Percentiles rank a stretch among this genome's conserved stretches.
Conservation (phyloP, 2,113 vertebrate species). For the Saccopteryx bilineata region DNA sequence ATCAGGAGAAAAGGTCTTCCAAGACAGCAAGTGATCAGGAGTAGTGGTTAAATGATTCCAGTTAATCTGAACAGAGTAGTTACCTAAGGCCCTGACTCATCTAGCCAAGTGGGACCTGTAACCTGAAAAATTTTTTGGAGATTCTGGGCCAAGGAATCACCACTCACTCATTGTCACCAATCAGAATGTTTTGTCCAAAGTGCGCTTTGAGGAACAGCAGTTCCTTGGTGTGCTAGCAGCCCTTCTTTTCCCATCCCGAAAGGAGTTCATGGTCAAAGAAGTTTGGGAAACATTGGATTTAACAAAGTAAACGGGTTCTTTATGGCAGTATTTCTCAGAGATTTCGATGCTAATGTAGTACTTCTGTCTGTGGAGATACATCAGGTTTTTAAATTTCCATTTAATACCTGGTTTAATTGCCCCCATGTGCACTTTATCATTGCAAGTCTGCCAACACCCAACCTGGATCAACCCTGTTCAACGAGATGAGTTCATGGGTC, state of each 20-base stretch:
- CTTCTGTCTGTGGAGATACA: background rate
- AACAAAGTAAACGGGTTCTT: background rate
- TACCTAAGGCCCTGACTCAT: constrained; percentile 6
- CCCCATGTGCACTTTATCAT: too few relatives aligned
- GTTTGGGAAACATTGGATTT: background rate
- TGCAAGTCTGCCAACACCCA: background rate
- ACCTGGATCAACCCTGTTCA: background rate
- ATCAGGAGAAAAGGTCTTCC: background rate
- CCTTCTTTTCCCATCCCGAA: fast-evolving
- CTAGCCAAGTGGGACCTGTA: background rate
- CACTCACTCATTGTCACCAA: background rate
- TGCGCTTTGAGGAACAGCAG: background rate
- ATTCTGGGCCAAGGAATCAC: background rate
- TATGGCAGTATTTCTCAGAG: background rate
- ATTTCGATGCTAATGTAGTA: background rate
- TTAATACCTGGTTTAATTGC: background rate
- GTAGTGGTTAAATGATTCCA: constrained; percentile 45
- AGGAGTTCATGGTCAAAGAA: background rate
- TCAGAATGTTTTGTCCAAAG: background rate
- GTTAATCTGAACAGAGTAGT: background rate
- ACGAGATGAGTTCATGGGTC: background rate
- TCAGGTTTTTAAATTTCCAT: background rate
- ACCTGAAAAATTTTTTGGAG: background rate
- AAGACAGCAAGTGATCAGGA: background rate
- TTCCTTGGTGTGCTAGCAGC: background rate